These are phyloP conservation scores for Seriola rivoliana DNA, from an alignment of 2,113 vertebrate genomes.

Conservation along the genomic window DNA sequence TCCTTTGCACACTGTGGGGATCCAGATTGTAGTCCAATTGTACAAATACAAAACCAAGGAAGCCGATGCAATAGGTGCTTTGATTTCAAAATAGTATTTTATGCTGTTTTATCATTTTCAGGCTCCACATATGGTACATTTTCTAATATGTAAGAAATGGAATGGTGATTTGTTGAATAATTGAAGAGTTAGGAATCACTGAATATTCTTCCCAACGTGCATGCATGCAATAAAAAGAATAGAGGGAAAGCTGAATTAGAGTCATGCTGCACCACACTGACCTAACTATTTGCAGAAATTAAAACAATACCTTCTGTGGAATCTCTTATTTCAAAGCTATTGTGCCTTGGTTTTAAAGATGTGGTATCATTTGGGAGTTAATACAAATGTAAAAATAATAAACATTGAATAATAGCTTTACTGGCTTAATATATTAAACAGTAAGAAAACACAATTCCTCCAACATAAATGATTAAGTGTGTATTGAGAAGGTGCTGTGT, in stretches of 20 bases:
- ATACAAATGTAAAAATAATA: constrained; percentile 39
- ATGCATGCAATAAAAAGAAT: constrained; percentile 74
- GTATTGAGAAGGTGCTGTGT: constrained; percentile 58
- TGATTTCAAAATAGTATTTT: constrained; percentile 84
- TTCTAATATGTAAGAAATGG: constrained; percentile 83
- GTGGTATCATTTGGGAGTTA: constrained; percentile 17
- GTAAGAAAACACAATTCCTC: constrained; percentile 46
- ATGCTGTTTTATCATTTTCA: constrained; percentile 85
- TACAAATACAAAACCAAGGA: constrained; percentile 79
- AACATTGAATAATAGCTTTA: constrained; percentile 53
- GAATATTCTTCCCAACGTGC: constrained; percentile 78
- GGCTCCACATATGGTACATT: constrained; percentile 77
- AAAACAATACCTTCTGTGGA: constrained; percentile 47
- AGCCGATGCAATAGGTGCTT: constrained; percentile 82
- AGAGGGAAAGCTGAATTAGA: constrained; percentile 58
- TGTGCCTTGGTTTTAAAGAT: neutral
- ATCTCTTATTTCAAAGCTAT: constrained; percentile 17
- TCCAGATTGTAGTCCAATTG: constrained; percentile 72
- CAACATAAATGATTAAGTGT: constrained; percentile 69
- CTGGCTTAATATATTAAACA: constrained; percentile 37
- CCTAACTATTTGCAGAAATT: constrained; percentile 28
- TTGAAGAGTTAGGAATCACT: constrained; percentile 80
- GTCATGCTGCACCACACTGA: constrained; percentile 35
- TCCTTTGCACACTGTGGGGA: constrained; percentile 66
- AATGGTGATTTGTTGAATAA: constrained; percentile 82